These are phyloP conservation scores for Limonius californicus DNA, from an alignment of 1,140 invertebrate species.

Conservation along the genomic window DNA sequence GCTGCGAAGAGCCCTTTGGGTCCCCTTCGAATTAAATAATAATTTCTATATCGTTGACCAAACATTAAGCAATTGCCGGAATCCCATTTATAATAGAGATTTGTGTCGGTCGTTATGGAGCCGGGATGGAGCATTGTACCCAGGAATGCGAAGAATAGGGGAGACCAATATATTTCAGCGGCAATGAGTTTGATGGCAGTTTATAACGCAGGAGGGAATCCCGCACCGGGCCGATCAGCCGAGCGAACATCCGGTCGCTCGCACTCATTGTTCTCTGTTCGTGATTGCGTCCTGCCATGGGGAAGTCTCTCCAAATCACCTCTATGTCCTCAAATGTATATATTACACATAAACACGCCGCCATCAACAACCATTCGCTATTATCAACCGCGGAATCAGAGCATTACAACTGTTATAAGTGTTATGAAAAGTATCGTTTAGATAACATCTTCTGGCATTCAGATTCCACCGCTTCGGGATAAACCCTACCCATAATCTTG, in stretches of 20 bases:
- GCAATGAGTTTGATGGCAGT: slow-evolving; percentile 32
- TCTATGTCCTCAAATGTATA: not conserved
- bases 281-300: slow-evolving; percentile 7
- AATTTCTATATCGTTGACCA: slow-evolving; percentile 36
- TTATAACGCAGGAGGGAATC: slow-evolving; percentile 31
- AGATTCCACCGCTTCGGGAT: no score
- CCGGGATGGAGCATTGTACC: slow-evolving; percentile 25
- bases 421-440: no score
- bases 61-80: slow-evolving; percentile 33
- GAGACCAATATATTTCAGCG: slow-evolving; percentile 31
- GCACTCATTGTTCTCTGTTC: slow-evolving; percentile 23
- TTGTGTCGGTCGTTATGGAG: slow-evolving; percentile 19
- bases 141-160: slow-evolving; percentile 30
- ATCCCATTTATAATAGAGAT: slow-evolving; percentile 30
- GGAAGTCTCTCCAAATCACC: not conserved
- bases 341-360: no score
- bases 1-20: not conserved
- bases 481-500: no score
- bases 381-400: no score
- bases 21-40: slow-evolving; percentile 31
- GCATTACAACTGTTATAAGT: no score
- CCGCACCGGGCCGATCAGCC: slow-evolving; percentile 32
- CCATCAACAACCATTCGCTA: no score
- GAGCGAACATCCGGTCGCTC: slow-evolving; percentile 31
- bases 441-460: no score